Evolutionary conservation across 2,888 invertebrate genomes (phyloP), one percentile per base, ranked within the genome.

Genomic region (Heliconius sara): DNA sequence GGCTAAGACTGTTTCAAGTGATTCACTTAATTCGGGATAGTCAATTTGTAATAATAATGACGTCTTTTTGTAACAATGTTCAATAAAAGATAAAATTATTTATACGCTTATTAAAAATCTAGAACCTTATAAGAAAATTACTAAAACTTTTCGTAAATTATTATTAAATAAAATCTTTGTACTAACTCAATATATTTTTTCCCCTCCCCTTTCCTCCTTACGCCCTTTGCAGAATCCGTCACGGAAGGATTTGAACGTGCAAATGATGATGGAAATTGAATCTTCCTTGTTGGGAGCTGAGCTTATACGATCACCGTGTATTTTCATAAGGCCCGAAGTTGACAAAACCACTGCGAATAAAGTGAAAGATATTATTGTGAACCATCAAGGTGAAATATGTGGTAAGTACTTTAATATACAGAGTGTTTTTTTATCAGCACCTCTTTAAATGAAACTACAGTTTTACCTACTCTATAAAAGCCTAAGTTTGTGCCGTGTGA

Each of bases 181-280:
- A 78, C 79, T 83, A 83, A 83, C 76, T 52, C 76, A 66, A 39
- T 73, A 74, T 70, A 60, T 67, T 78, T 76, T 77, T 83, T 83
- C 77, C 77, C 82, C 82, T 82, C 82, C 85, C 85, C 86, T 85
- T 81, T 81, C 84, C 83, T 85, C 84, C 83, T n/a, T 76, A 86
- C 87, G 82, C 73, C 93, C 86, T 90, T 96, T 96, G 80, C 96
- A 98, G 97, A 98, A 98, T 86, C 98, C 98, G 2, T 97, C 98
- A 3, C 97, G 98, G 60, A 97, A 98, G 93, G 99, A 99, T 89
- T 96, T 98, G 83, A 98, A 98, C 88, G 97, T 99, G 80, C 99
- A 99, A 90, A 97, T 99, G 97, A 97, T 99, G 91, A 97, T 98
- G 95, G 97, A 97, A 83, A 98, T 98, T 79, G 98, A 99, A 89